Base-by-base conservation (phyloP, 2,113 vertebrate genomes). In the Colinus virginianus region DNA sequence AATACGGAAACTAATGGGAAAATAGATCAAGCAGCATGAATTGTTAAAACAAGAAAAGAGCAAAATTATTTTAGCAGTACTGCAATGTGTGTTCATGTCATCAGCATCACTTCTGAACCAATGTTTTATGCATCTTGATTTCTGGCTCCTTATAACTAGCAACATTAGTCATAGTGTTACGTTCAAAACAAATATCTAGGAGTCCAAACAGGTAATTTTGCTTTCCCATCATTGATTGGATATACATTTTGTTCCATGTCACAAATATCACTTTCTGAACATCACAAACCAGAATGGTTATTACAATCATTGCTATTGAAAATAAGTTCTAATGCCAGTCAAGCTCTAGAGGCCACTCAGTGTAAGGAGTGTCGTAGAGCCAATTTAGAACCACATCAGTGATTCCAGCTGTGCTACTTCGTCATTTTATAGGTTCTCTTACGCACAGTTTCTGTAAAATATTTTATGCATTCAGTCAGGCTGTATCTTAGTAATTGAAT, bases 1-100 rank as follows among this genome's bases (percentile, higher is more conserved):
- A 88, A 71, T 55, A 78, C 2, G 22, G 42, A 88, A 91, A 64
- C 28, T 63, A 91, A 83, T 11, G 13, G 28, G 21, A 78, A 96
- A 82, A 79, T 9, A 66, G 36, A 87, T 68, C 2, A 51, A 87
- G 58, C 42, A 83, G 63, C 7, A 48, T 48, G 46, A 78, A 87
- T 32, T 78, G 92, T 51, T 46, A 88, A 85, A 78, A 64, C 6
- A 49, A 63, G 45, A 55, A 78, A 68, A 2, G 10, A 77, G 9
- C 1, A 69, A 75, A 90, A 71, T 42, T 34, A 12, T 53, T 82
- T 77, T 55, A 26, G 38, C 11, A 58, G 88, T 68, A 51, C 20
- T 61, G 20, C 21, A 79, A 72, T n/a, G 46, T 2, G 25, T 46
- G 22, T 1, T 9, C 34, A 26, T 7, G 11, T 25, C 62, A 34